These are phyloP conservation scores for Megalurothrips usitatus DNA, from an alignment of 2,888 invertebrate genomes.

Conservation along the genomic window DNA sequence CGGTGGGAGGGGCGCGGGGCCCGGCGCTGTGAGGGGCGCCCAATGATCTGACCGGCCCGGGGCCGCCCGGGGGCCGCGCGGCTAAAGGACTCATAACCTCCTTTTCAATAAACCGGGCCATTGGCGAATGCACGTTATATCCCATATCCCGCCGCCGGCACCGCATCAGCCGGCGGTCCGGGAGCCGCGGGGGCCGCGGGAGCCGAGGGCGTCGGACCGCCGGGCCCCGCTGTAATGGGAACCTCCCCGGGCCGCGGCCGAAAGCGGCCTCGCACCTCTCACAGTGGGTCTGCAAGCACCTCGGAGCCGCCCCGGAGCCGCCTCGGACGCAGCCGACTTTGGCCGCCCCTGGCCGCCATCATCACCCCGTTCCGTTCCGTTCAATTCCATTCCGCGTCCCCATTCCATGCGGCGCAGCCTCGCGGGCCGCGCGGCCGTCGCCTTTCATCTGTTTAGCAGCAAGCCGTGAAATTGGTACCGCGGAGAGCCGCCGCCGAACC, in stretches of 20 bases:
- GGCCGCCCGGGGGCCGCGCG: background rate
- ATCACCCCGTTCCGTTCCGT: background rate
- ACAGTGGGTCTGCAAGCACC: too few relatives aligned
- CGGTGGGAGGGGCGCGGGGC: background rate
- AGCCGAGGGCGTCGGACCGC: background rate
- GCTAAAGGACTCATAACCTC: background rate
- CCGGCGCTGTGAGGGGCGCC: background rate
- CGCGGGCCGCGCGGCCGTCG: background rate
- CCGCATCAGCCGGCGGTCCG: background rate
- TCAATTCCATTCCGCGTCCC: background rate
- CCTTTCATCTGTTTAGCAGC: background rate
- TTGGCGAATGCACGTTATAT: background rate
- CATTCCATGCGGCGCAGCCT: background rate
- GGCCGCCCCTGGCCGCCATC: background rate
- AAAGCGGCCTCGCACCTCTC: background rate
- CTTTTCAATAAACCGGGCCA: constrained; percentile 7
- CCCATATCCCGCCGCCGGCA: background rate
- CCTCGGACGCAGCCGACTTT: background rate
- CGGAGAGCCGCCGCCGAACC: background rate
- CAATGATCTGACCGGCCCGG: background rate
- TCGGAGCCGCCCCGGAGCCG: background rate
- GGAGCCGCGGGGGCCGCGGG: too few relatives aligned
- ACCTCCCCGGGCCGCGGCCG: background rate
- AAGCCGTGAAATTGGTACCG: constrained; percentile 1
- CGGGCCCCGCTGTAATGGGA: background rate